A percentile compares a stretch with the other conserved stretches of the same genome.
phyloP scores from a whole-genome alignment of 2,797 vertebrate species.

The Mastacembelus armatus region DNA sequence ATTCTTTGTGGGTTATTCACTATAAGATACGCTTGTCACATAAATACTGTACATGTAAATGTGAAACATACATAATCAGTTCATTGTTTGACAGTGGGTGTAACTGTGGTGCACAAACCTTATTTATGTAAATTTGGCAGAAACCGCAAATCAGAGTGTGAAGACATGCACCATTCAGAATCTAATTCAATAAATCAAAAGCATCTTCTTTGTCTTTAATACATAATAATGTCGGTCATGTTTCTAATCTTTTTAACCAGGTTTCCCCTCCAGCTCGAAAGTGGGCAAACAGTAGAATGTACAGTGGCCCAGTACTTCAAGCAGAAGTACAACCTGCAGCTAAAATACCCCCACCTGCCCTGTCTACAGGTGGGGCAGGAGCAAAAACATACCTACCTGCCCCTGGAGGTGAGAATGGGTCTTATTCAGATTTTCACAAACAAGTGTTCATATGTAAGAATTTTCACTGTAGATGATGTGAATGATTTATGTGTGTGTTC shows the following conservation, averaged over 20 bases:
- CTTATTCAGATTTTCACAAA: no score
- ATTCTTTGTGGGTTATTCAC: no score
- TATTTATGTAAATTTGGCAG: background rate
- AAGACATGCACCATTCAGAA: background rate
- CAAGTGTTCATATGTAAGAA: background rate
- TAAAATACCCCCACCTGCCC: constrained; percentile 98
- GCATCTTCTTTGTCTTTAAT: background rate
- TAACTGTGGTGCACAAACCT: background rate
- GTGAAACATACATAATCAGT: no score
- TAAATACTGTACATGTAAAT: no score
- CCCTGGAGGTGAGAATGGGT: constrained; percentile 92
- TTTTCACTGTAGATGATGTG: background rate
- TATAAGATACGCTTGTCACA: no score
- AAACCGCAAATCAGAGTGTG: background rate
- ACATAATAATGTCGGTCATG: background rate
- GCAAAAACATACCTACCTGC: constrained; percentile 99
- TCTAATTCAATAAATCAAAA: background rate
- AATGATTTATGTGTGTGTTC: background rate
- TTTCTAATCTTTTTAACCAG: constrained; percentile 71
- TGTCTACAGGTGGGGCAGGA: constrained; percentile 99
- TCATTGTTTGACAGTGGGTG: no score
- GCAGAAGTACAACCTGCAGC: constrained; percentile 99
- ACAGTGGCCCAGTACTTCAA: constrained; percentile 99
- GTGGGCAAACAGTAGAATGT: constrained; percentile 98
- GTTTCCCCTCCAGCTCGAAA: constrained; percentile 98